These are phyloP conservation scores for Lepilemur ruficaudatus DNA, from an alignment of 2,797 vertebrate species.

Conservation along the genomic window DNA sequence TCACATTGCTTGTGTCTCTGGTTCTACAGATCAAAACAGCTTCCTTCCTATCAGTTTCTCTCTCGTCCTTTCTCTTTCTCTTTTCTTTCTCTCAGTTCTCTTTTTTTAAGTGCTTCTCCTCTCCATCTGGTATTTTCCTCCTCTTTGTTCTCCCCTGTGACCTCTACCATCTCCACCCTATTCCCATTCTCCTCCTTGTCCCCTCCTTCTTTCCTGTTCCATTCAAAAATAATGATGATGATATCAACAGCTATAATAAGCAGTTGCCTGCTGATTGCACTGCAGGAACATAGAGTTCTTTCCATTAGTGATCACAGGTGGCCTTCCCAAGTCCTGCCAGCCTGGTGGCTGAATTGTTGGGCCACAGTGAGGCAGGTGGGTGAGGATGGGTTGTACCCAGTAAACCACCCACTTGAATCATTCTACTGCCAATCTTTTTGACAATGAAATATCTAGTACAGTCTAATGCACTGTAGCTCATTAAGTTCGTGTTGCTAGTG, in stretches of 20 bases:
- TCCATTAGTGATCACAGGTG: constrained; percentile 25
- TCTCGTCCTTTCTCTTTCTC: neutral
- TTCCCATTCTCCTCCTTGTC: neutral
- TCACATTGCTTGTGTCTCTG: neutral
- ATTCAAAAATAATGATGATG: constrained; percentile 24
- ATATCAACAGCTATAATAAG: neutral
- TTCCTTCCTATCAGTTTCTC: neutral
- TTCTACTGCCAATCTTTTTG: constrained; percentile 1
- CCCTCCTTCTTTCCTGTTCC: neutral
- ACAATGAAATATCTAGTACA: neutral
- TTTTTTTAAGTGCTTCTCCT: neutral
- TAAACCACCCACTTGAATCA: neutral
- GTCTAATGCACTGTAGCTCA: neutral
- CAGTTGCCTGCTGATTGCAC: neutral
- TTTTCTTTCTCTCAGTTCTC: neutral
- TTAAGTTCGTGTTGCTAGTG: neutral
- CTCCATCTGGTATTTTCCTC: neutral
- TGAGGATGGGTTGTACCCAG: constrained; percentile 50
- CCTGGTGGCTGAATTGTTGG: neutral
- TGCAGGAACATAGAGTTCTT: constrained; percentile 1
- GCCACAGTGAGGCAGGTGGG: constrained; percentile 4
- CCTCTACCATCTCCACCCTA: neutral
- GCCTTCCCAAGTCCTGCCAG: neutral
- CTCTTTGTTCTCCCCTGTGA: neutral
- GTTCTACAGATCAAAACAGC: neutral